phyloP scores from a whole-genome alignment of 92 coral and sea anemone genomes.

The Bergia sp. region DNA sequence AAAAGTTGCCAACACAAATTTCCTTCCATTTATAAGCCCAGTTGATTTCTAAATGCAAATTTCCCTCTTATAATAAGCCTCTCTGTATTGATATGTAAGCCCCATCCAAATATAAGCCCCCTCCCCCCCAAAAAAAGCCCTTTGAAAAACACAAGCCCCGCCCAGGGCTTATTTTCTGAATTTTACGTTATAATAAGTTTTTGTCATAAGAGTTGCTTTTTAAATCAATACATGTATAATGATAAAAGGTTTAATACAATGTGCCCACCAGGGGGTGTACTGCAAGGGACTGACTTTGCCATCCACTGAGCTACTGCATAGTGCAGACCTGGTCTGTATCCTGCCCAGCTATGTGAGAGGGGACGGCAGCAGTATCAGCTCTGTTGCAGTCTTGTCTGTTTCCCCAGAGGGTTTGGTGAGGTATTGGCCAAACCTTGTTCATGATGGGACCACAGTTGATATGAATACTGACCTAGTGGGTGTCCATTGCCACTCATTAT shows the following conservation, averaged over 20 bases:
- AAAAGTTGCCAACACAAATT: no score
- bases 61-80: no score
- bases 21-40: no score
- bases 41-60: no score
- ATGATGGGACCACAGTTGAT: slow-evolving; percentile 79
- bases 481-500: slow-evolving; percentile 84
- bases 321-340: slow-evolving; percentile 82
- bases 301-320: slow-evolving; percentile 85
- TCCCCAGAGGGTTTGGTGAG: slow-evolving; percentile 96
- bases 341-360: slow-evolving; percentile 63
- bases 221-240: no score
- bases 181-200: no score
- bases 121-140: no score
- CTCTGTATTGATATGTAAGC: no score
- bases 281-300: slow-evolving; percentile 91
- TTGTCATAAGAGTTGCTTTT: no score
- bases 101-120: no score
- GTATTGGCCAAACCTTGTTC: slow-evolving; percentile 94
- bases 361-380: slow-evolving; percentile 68
- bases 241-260: not conserved
- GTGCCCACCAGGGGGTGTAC: slow-evolving; percentile 69
- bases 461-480: slow-evolving; percentile 89
- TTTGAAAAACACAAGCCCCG: no score
- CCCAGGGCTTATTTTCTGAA: no score
- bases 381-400: slow-evolving; percentile 79